These are phyloP conservation scores for Zootoca vivipara DNA, from an alignment of 2,113 vertebrate species.

Conservation along the genomic window DNA sequence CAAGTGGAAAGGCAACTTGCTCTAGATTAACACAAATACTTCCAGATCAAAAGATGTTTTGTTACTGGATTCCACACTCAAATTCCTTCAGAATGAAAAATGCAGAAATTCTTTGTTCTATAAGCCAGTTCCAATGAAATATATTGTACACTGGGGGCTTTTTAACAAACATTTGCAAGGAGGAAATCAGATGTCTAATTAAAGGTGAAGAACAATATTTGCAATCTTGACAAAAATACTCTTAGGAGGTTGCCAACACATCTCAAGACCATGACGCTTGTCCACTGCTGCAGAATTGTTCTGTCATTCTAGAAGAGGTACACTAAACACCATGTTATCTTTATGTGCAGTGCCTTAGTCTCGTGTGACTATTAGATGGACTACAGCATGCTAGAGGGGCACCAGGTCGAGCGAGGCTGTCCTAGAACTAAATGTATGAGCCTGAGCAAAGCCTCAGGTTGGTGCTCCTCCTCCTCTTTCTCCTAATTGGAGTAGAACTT, in stretches of 20 bases:
- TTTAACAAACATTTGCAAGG: neutral
- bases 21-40: neutral
- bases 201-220: neutral
- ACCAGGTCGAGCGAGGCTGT: too few relatives aligned
- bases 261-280: neutral
- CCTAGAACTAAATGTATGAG: too few relatives aligned
- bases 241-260: neutral
- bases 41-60: neutral
- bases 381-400: too few relatives aligned
- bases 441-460: neutral
- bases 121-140: neutral
- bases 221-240: neutral
- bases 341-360: neutral
- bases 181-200: neutral
- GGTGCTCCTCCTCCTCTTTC: too few relatives aligned
- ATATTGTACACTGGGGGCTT: neutral
- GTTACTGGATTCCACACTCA: neutral
- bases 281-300: neutral
- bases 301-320: neutral
- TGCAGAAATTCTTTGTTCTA: neutral
- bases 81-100: neutral
- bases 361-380: neutral
- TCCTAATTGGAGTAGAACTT: too few relatives aligned
- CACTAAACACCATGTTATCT: neutral
- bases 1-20: neutral